phyloP scores from a whole-genome alignment of 2,797 vertebrate genomes.

The Helostoma temminkii region DNA sequence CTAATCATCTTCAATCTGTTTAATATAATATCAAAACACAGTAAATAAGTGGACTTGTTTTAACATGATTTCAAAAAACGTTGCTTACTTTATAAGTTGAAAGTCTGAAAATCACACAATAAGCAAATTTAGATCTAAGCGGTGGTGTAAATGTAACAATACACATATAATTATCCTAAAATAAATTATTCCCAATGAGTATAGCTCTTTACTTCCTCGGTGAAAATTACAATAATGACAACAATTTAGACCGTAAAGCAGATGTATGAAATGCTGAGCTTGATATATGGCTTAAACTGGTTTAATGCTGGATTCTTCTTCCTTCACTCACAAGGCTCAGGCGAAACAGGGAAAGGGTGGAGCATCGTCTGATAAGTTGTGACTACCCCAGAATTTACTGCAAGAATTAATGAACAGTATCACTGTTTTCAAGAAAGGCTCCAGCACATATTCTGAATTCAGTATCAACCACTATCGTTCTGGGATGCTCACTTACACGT shows the following conservation, averaged over 20 bases:
- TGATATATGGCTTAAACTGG: neutral
- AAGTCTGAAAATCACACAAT: neutral
- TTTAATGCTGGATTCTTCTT: neutral
- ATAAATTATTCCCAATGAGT: neutral
- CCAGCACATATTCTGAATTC: neutral
- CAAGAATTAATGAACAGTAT: no score
- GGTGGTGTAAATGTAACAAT: neutral
- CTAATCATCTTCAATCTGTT: neutral
- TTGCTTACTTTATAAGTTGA: neutral
- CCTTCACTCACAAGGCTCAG: neutral
- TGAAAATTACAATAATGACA: no score
- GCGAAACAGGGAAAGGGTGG: no score
- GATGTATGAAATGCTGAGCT: neutral
- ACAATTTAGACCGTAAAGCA: no score
- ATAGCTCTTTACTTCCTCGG: no score
- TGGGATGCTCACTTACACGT: neutral
- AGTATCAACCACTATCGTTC: neutral
- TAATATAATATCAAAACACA: no score
- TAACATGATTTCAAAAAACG: neutral
- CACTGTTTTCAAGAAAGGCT: neutral
- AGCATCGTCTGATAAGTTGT: neutral
- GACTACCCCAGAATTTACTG: no score
- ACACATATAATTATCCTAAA: neutral
- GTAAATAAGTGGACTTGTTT: no score
- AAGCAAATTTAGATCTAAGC: neutral